Conservation (phyloP, 2,888 invertebrate genomes). For the Meteorus colon region DNA sequence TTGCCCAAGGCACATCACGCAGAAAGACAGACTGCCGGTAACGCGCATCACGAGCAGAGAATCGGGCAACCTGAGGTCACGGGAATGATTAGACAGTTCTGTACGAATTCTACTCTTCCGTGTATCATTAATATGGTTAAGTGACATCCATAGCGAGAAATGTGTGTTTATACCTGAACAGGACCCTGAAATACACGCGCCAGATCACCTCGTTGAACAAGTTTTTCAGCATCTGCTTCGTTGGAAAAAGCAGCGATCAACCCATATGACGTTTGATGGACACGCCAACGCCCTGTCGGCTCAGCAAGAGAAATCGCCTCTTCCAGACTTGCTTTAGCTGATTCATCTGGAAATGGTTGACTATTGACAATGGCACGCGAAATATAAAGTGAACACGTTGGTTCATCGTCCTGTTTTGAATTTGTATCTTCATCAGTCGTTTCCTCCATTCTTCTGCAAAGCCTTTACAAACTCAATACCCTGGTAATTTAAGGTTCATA, state of each 20-base stretch:
- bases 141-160: neutral
- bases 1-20: conserved; percentile 75
- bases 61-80: conserved; percentile 69
- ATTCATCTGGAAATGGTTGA: conserved; percentile 23
- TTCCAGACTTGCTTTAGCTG: conserved; percentile 57
- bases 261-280: conserved; percentile 71
- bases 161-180: conserved; percentile 65
- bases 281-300: conserved; percentile 63
- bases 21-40: conserved; percentile 72
- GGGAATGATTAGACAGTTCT: neutral
- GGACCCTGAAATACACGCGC: conserved; percentile 71
- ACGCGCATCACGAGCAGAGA: conserved; percentile 70
- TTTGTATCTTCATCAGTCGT: neutral
- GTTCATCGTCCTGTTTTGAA: conserved; percentile 50
- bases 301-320: conserved; percentile 62
- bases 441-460: conserved; percentile 13
- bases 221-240: conserved; percentile 71
- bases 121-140: neutral
- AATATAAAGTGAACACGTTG: conserved; percentile 64
- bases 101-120: neutral
- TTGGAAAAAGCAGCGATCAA: conserved; percentile 71
- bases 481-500: neutral
- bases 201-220: conserved; percentile 70
- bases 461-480: neutral
- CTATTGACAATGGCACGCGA: conserved; percentile 59